Evolutionary conservation across 2,113 vertebrate genomes (phyloP).

Genomic region (Mystacornis crossleyi): DNA sequence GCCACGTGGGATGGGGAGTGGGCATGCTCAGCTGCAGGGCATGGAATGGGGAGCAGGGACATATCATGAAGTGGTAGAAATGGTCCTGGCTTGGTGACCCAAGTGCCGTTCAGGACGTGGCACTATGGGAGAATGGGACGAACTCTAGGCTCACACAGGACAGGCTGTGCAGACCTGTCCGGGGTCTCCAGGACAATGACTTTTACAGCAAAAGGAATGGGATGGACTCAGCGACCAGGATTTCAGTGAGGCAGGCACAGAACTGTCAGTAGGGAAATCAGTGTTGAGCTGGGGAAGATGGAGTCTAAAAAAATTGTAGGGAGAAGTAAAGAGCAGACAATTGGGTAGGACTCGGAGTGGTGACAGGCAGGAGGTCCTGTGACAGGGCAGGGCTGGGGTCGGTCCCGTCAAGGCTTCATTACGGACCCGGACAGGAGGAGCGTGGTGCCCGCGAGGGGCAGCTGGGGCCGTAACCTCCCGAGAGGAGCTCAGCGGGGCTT

Average conservation of each 20-base stretch:
- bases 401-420: accelerated
- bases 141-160: background rate
- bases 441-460: accelerated
- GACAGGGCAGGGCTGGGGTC: background rate
- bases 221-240: background rate
- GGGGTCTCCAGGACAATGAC: accelerated
- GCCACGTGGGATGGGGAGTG: background rate
- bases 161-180: background rate
- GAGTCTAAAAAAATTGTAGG: background rate
- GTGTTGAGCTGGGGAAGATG: background rate
- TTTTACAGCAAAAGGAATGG: background rate
- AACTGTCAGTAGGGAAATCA: background rate
- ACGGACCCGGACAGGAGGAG: background rate
- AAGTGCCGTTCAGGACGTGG: accelerated
- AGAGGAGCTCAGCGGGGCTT: background rate
- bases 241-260: background rate
- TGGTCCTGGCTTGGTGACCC: background rate
- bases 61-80: background rate
- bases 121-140: accelerated
- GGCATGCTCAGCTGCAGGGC: background rate
- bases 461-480: background rate
- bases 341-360: accelerated
- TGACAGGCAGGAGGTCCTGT: background rate
- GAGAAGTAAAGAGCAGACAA: background rate
- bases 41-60: background rate